Base-by-base conservation (phyloP, 1,140 invertebrate species). In the Drosophila grimshawi region DNA sequence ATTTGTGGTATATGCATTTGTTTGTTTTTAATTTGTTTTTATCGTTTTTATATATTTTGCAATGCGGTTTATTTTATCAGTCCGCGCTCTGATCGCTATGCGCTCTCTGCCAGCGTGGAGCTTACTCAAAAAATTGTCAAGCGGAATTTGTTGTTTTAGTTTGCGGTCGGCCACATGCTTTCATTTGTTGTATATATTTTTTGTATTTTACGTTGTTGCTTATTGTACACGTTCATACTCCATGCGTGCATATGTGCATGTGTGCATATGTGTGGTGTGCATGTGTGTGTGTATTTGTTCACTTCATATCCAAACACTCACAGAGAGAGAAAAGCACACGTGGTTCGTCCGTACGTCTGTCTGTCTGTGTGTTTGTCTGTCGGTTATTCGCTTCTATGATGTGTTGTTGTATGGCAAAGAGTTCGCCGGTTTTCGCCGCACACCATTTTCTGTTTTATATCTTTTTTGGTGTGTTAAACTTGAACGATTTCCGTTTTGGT, bases 121-220 rank as follows among this genome's bases (percentile, higher is more conserved):
- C 45, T 79, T 48, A 43, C 63, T 49, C 41, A 37, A 56, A 48
- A 43, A 67, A 41, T 43, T 57, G 66, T 86, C 67, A 59, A 86
- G 76, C 55, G 79, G 56, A 82, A 70, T 77, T 89, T 64, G 39
- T 57, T 57, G 51, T 51, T 80, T 80, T 62, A 61, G 45, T 86
- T 75, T 69, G 69, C 51, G 30, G 39, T 3, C 39, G 48, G 65
- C 80, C 81, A 78, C 85, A 88, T 88, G 85, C 41, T 86, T 78
- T 69, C 45, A 6, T 86, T 63, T 81, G 10, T 59, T 52, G 64
- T 67, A 41, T 35, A n/a, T 49, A 6, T 86, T 63, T 81, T 11
- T 59, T 52, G 64, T 67, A 41, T 35, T 65, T 46, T 37, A 49
- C 48, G 75, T 37, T 62, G 75, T 37, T 62, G 46, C 30, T 68